Percentiles rank a stretch among this genome's conserved stretches.
phyloP scores from a whole-genome alignment of 2,888 invertebrate genomes.

The Parthenolecanium corni region DNA sequence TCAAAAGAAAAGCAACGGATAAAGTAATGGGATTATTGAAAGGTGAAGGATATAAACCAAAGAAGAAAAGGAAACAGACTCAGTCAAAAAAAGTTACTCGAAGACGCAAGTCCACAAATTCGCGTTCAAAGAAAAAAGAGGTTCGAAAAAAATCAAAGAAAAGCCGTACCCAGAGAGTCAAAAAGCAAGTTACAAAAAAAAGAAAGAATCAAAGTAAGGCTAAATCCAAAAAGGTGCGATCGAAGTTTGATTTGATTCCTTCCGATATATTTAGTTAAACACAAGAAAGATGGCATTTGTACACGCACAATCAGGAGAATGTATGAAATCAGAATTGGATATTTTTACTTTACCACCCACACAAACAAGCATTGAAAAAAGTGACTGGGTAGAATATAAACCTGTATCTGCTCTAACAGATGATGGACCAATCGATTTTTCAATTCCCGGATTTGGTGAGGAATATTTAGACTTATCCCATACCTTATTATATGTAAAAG shows the following conservation, averaged over 20 bases:
- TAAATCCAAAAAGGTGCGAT: too few species aligned
- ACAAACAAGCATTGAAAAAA: conserved; percentile 33
- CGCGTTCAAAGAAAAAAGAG: neutral
- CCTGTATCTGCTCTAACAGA: conserved; percentile 33
- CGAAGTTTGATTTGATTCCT: conserved; percentile 1
- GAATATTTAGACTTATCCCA: conserved; percentile 34
- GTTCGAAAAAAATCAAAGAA: neutral
- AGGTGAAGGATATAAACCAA: conserved; percentile 6
- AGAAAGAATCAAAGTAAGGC: neutral
- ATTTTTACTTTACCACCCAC: conserved; percentile 34
- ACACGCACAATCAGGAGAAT: conserved; percentile 32
- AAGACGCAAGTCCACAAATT: neutral
- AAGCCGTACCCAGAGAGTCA: neutral
- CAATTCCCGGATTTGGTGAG: conserved; percentile 32
- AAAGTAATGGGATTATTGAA: neutral
- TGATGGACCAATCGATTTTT: conserved; percentile 34
- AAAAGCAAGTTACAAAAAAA: neutral
- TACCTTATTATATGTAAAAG: conserved; percentile 32
- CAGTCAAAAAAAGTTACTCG: neutral
- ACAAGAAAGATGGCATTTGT: conserved; percentile 31
- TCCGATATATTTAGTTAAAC: conserved; percentile 18
- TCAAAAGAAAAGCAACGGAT: conserved; percentile 10
- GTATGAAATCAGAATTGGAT: conserved; percentile 33
- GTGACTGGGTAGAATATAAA: conserved; percentile 34
- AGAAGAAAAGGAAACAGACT: neutral